Evolutionary conservation across 2,797 vertebrate genomes (phyloP), one percentile per base, ranked within the genome.

Genomic region (Serranus cabrilla): DNA sequence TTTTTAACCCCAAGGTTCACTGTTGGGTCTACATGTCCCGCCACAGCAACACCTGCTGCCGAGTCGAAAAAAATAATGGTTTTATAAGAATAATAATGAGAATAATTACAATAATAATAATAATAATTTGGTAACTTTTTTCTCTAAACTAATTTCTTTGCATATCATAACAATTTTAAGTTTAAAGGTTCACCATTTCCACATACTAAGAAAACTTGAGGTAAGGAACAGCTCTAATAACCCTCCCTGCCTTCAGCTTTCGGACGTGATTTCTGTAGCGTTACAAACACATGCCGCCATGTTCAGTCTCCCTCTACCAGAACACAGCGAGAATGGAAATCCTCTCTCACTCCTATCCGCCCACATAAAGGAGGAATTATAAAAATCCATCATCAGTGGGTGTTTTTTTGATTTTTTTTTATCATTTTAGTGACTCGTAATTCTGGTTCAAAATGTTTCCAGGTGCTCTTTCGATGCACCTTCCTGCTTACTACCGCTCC

Each of bases 111-210:
- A 90, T 82, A 84, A 90, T 80, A 82, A 89, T 72, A 90, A 91
- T 87, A 92, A 93, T 90, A 94, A 93, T 94, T 93, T 94, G 94
- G 93, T 94, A 94, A 90, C 84, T 92, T 92, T 91, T 90, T 90
- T 87, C 90, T 90, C 94, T 94, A 95, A 87, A 89, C 94, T 95
- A 95, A 91, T 94, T 93, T 93, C 88, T 93, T 95, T 95, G 95
- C 95, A 95, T 95, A 95, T 94, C 84, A 90, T 94, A 91, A 93
- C 91, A 92, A 93, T 92, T 94, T 86, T 89, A 93, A 88, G 86
- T 92, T 95, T 95, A 94, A 95, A 95, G 94, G 94, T 95, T 94
- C 80, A 91, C 91, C 91, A 91, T 93, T 92, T 93, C 89, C 90
- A 94, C 91, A 84, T 90, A 92, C 93, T 92, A 90, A 92, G 91